Evolutionary conservation across 1,140 invertebrate species (phyloP), one percentile per base, ranked within the genome.

Genomic region (Drosophila persimilis): DNA sequence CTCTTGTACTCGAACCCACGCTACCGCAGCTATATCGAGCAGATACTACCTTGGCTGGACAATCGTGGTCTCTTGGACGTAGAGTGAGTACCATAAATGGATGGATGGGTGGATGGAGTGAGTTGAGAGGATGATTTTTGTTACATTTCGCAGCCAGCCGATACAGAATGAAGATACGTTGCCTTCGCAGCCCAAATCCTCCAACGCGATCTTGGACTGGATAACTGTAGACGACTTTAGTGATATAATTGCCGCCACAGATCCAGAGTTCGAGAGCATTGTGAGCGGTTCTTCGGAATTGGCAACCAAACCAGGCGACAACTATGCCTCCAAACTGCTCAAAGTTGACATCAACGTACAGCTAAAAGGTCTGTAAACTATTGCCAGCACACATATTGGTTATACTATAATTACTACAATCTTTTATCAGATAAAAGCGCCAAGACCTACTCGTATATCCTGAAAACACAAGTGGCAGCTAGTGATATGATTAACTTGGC

Each of bases 31-130:
- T 71, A 84, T 22, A 57, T 90, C 6, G 67, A 80, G 51, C 53
- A 59, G 26, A 64, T 91, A 6, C 43, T 91, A 2, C 90, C 90
- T 2, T 91, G 81, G 81, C 22, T 91, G 57, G 74, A 84, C n/a
- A 91, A 91, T 61, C 78, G 77, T 1, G 90, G 90, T 6, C 46
- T 77, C 0, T 50, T 91, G 50, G 77, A 77, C 9, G 1, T 31
- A 9, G 64, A 73, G 86, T 90, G 55, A 88, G 86, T 72, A 26
- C 24, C 6, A 26, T 26, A 3, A 9, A 2, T 26, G 20, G 0
- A 24, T 43, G 15, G 0, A 9, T 41, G 15, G 0, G 8, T 41
- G 7, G 0, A 35, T 3, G 9, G 3, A 35, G 35, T 4, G 3
- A 0, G 3, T 39, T n/a, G 35, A 9, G 5, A 29, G 4, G 6